phyloP scores from a whole-genome alignment of 2,113 vertebrate species.

The Nyctereutes procyonoides region DNA sequence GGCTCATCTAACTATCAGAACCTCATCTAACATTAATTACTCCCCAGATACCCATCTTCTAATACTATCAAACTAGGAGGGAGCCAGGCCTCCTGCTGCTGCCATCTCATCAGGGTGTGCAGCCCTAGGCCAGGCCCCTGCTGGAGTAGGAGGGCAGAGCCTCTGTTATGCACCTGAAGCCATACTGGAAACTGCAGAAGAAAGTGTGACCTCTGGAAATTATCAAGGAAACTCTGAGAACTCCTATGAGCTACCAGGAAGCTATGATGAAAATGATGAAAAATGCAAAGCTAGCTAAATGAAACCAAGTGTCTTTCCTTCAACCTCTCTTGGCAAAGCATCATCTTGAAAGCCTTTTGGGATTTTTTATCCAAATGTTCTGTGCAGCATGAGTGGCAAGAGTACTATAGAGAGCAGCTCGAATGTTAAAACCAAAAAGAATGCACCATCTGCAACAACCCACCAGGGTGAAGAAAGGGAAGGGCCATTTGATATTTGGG shows the following conservation, averaged over 20 bases:
- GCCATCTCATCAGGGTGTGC: no score
- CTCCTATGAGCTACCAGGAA: constrained; percentile 84
- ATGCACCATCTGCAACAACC: constrained; percentile 76
- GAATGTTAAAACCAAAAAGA: constrained; percentile 83
- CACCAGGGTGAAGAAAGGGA: constrained; percentile 90
- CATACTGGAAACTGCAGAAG: constrained; percentile 91
- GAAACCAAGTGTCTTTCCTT: constrained; percentile 83
- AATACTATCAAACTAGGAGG: background rate
- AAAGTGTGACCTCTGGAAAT: constrained; percentile 85
- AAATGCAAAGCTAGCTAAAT: constrained; percentile 76
- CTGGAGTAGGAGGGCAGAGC: constrained; percentile 81
- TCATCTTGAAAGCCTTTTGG: constrained; percentile 87
- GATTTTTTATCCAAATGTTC: constrained; percentile 90
- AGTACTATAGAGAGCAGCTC: constrained; percentile 76
- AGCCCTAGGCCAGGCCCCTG: no score
- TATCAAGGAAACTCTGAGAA: constrained; percentile 83
- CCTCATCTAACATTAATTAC: background rate
- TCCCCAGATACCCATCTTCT: background rate
- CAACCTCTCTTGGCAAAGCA: constrained; percentile 77
- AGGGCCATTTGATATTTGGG: constrained; percentile 91
- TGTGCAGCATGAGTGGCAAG: constrained; percentile 86
- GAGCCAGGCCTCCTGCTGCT: no score
- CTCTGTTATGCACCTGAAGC: constrained; percentile 94
- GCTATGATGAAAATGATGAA: constrained; percentile 78
- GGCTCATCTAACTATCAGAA: background rate